Evolutionary conservation across 1,140 invertebrate species (phyloP), one percentile per base, ranked within the genome.

Genomic region (Amphibalanus amphitrite): DNA sequence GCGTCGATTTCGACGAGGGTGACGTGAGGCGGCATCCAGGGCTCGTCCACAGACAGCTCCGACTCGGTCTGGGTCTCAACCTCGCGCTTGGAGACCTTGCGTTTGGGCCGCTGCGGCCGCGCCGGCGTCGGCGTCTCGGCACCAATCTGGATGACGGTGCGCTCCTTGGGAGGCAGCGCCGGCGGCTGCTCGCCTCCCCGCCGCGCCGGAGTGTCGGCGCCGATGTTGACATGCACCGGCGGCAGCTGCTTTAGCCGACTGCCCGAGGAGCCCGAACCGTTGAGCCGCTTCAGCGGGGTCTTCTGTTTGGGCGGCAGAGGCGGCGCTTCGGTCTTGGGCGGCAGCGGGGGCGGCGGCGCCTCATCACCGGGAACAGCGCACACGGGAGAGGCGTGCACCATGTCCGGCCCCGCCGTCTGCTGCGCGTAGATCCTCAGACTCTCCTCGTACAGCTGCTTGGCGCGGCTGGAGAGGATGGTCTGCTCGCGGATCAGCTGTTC

Each of bases 171-270:
- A 15, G 76, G 76, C 28, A 77, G 75, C 17, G 72, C 73, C 28
- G 76, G 76, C 25, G 76, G 75, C 29, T 68, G 71, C 47, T 75
- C 74, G 29, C 71, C 74, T 25, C 72, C 74, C 59, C 73, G 73
- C 30, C 75, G 69, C 29, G 70, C 69, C 20, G 74, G 71, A 20
- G 73, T 73, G 28, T 81, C 83, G 23, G 26, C 3, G 3, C 0
- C 65, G n/a, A n/a, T n/a, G 28, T 28, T 26, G 76, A 85, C 83
- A 74, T 85, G 85, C 29, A 86, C 84, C 0, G 85, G 85, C 0
- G 85, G 85, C 28, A 86, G 75, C 73, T 87, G 85, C 73, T 85
- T 79, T 3, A 87, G 79, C 67, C 73, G 72, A 38, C 71, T 74
- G 30, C 69, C 74, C 28, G 74, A 73, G 29, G 71, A 74, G 28